A percentile compares a stretch with the other conserved stretches of the same genome.
Conservation (phyloP, 2,797 vertebrate species). For the Euphonia xanthogaster region DNA sequence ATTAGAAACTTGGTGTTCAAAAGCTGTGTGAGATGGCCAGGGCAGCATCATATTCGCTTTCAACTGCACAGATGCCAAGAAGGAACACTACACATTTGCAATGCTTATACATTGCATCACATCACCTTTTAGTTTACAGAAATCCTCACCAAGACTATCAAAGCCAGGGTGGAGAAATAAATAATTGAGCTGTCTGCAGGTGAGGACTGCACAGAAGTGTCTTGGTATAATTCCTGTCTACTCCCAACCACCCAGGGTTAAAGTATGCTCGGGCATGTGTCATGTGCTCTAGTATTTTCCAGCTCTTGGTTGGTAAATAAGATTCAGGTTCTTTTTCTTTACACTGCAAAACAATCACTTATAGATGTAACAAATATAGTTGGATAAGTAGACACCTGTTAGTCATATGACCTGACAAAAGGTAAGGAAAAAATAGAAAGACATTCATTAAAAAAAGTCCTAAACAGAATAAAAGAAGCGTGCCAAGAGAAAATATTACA, state of each 20-base stretch:
- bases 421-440: conserved; percentile 9
- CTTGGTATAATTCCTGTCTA: background rate
- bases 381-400: conserved; percentile 45
- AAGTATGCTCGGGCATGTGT: background rate
- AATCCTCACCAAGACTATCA: background rate
- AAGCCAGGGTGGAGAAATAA: background rate
- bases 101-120: background rate
- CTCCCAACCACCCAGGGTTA: background rate
- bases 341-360: conserved; percentile 4
- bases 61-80: background rate
- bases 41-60: background rate
- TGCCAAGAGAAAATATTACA: conserved; percentile 66
- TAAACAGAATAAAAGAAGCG: conserved; percentile 68
- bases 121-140: background rate
- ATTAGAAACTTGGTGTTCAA: background rate
- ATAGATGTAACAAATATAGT: conserved; percentile 18
- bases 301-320: conserved; percentile 8
- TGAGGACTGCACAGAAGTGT: background rate
- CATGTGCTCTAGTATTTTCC: conserved; percentile 2
- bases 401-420: conserved; percentile 48
- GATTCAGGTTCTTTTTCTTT: conserved; percentile 17
- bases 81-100: background rate
- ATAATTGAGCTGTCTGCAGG: background rate
- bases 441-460: background rate
- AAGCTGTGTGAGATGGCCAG: background rate